Base-by-base conservation (phyloP, 2,113 vertebrate genomes). In the Mus musculus region DNA sequence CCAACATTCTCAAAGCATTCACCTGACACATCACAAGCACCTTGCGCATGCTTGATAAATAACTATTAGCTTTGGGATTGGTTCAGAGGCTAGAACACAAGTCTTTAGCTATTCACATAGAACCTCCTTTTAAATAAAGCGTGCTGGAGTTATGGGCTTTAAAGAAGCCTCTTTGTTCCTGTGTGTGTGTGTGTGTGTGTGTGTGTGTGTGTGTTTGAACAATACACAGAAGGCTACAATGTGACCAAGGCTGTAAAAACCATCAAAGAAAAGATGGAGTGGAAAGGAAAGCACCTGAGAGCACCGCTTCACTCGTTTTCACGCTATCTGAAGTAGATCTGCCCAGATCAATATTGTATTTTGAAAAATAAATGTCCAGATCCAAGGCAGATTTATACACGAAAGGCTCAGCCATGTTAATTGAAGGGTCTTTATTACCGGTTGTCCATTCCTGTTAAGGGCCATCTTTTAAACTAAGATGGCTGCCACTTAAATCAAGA, bases 401-500 rank as follows among this genome's bases (percentile, higher is more conserved):
- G 71, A 93, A 97, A 96, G 56, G 95, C 97, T 90, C 84, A 91
- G 80, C 88, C 86, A 94, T 94, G 94, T 97, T 98, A 98, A 98
- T 96, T 96, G 96, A 95, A 95, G 77, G 75, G 94, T 96, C 97
- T 98, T 98, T 87, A 97, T 98, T 97, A 96, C 78, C 61, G 77
- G 85, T 75, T 98, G 93, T 97, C 95, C 89, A 93, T 96, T 98
- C 96, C 94, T 95, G 65, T 97, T 98, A 97, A 93, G 82, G 56
- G 17, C 73, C 89, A 97, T 97, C 97, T 97, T 97, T 95, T 94
- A 96, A 33, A 96, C 91, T 91, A 97, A 96, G 96, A 96, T 71
- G 87, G 54, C 91, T 97, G 95, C 87, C 97, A 96, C 95, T 98
- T 98, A 98, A 97, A 98, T 98, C 95, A 98, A 97, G 97, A 98